Base-by-base conservation (phyloP, 2,113 vertebrate species). In the Corythoichthys intestinalis region DNA sequence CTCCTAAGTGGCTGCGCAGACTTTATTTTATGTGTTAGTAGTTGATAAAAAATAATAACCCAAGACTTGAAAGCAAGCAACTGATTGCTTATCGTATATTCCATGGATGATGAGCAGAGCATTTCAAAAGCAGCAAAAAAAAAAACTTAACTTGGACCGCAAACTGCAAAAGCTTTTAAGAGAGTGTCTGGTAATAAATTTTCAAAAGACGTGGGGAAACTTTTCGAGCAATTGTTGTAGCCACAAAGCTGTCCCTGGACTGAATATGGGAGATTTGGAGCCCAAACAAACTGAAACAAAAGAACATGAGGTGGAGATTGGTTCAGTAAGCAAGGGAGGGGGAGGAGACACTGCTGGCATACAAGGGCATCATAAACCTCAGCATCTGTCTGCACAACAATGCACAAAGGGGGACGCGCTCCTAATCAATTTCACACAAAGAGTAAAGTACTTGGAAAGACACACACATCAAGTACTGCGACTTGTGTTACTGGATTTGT, bases 391-490 rank as follows among this genome's bases (percentile, higher is more conserved):
- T 85, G 77, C 76, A 75, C 81, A 83, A 86, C 85, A 85, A 88
- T 87, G 87, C 88, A 86, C 87, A 89, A 65, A 84, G 84, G 80
- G 20, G 83, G 81, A 86, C 85, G 85, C 79, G 66, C 82, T 66
- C 68, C 72, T 78, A 91, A 92, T 92, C 86, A 64, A 89, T 92
- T 92, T 92, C 89, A 90, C 88, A 90, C 85, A 78, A 65, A 85
- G 72, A 81, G 77, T 71, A 76, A 73, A 89, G 83, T 85, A 90
- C 84, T 86, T 84, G 85, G 84, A 85, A 81, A 72, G 83, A 84
- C 69, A 77, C 78, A 78, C 77, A 44, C 41, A 44, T 82, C 81
- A 87, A 90, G 89, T 83, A 81, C 86, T 82, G 83, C 83, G 81
- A 88, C 88, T 87, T 83, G 78, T 81, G 72, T 89, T 90, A 87